Evolutionary conservation across 2,113 vertebrate genomes (phyloP), one percentile per base, ranked within the genome.

Genomic region (Colossoma macropomum): DNA sequence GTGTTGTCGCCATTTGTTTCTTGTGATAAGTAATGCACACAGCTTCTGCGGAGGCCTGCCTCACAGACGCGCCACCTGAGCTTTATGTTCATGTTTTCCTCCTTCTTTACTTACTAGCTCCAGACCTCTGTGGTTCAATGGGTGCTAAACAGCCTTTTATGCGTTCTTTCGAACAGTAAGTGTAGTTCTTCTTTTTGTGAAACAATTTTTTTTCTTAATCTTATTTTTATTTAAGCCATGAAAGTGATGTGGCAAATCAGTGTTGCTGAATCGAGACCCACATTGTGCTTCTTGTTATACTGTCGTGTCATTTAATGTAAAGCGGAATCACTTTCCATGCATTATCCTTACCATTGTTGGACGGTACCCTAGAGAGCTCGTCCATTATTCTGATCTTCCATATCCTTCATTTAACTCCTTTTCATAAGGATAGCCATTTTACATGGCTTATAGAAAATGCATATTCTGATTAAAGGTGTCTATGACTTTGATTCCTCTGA

Each of bases 1-100:
- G 92, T 92, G 85, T 89, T 86, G 85, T 91, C 88, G 79, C 87
- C 88, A 87, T 87, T 87, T 87, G 82, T 87, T 87, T 81, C 75
- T 79, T 48, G n/a, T 87, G 82, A 77, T 23, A 87, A 77, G 82
- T 75, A 84, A 84, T 84, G 50, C 71, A 75, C 50, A 38, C 63
- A 60, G 69, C 54, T 84, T 28, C 76, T 66, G 48, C 41, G 27
- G 76, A 84, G 69, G 45, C 63, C 70, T 75, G 82, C 56, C 73
- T 86, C 81, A 52, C 59, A 72, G 69, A 80, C 23, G 0, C 17
- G 15, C 65, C 25, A 52, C 50, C 11, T 71, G n/a, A 13, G 3
- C 34, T 75, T 56, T 38, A 1, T 0, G 3, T 5, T 75, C 3
- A 3, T 3, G 19, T 45, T 17, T 77, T 45, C 6, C 0, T 75